phyloP scores from a whole-genome alignment of 2,888 invertebrate species.

The Plebejus melissa region DNA sequence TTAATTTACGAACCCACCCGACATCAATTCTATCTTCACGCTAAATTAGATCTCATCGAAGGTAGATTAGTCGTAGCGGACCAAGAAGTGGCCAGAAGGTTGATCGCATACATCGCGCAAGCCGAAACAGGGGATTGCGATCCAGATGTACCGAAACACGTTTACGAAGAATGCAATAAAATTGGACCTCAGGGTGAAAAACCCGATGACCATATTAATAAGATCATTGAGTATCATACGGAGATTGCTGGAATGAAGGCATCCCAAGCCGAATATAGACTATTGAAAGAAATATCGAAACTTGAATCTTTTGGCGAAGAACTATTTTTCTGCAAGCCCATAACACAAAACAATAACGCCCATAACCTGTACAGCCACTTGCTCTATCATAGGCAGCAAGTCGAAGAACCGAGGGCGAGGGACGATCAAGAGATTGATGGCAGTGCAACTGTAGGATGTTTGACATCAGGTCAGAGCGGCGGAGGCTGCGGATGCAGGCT shows the following conservation, averaged over 20 bases:
- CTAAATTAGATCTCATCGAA: slow-evolving; percentile 86
- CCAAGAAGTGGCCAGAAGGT: slow-evolving; percentile 82
- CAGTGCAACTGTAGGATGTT: slow-evolving; percentile 67
- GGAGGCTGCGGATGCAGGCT: slow-evolving; percentile 71
- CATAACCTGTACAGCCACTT: slow-evolving; percentile 87
- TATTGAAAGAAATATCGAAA: slow-evolving; percentile 88
- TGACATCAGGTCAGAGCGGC: slow-evolving; percentile 63
- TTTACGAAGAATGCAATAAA: slow-evolving; percentile 82
- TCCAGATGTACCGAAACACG: slow-evolving; percentile 75
- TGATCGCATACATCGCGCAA: slow-evolving; percentile 88
- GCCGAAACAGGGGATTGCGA: slow-evolving; percentile 86
- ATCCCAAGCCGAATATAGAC: slow-evolving; percentile 90
- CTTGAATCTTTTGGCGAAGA: slow-evolving; percentile 91
- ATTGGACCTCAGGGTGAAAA: slow-evolving; percentile 81
- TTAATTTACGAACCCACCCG: slow-evolving; percentile 91
- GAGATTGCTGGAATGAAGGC: slow-evolving; percentile 82
- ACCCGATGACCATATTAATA: slow-evolving; percentile 81
- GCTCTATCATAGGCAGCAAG: slow-evolving; percentile 79
- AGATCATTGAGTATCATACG: slow-evolving; percentile 81
- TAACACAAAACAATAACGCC: slow-evolving; percentile 79
- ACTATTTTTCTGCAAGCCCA: slow-evolving; percentile 85
- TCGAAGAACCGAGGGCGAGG: slow-evolving; percentile 66
- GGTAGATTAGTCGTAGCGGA: slow-evolving; percentile 85
- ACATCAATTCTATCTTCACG: slow-evolving; percentile 92
- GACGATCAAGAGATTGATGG: slow-evolving; percentile 70